Evolutionary conservation across 2,113 vertebrate genomes (phyloP).

Genomic region (Strix aluco): DNA sequence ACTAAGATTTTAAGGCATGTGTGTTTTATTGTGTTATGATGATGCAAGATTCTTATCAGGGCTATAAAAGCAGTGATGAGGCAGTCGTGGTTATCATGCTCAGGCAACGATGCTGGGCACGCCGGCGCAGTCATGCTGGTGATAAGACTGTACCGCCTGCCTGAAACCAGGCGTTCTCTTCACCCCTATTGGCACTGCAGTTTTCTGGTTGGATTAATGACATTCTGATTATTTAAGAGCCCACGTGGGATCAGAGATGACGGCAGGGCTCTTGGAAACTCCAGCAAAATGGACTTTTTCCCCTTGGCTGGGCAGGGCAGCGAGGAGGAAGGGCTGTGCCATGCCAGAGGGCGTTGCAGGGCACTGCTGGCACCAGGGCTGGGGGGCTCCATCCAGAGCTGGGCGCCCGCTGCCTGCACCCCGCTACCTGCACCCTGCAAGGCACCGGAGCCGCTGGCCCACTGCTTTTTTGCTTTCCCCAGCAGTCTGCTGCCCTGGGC

Average conservation of each 20-base stretch:
- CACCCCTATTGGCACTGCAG: not conserved
- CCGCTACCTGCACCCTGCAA: not conserved
- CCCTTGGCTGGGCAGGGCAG: not conserved
- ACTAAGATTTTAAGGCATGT: not conserved
- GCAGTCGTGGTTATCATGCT: not conserved
- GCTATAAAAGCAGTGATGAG: not conserved
- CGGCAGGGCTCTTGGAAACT: not conserved
- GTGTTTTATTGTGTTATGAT: not conserved
- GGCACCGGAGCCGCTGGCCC: not conserved
- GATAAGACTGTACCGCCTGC: fast-evolving
- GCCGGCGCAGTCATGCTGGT: fast-evolving
- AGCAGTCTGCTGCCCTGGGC: not conserved
- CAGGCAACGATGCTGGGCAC: not conserved
- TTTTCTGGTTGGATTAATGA: not conserved
- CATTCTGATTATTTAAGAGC: not conserved
- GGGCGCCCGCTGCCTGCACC: not conserved
- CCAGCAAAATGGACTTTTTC: not conserved
- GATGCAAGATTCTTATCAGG: not conserved
- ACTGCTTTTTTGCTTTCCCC: not conserved
- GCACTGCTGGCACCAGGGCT: not conserved
- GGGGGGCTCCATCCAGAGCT: not conserved
- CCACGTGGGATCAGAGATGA: fast-evolving
- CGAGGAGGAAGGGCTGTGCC: not conserved
- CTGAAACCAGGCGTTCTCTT: not conserved
- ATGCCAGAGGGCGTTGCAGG: fast-evolving